These are phyloP conservation scores for Globodera rostochiensis DNA, from an alignment of 1,140 invertebrate species.

Conservation along the genomic window DNA sequence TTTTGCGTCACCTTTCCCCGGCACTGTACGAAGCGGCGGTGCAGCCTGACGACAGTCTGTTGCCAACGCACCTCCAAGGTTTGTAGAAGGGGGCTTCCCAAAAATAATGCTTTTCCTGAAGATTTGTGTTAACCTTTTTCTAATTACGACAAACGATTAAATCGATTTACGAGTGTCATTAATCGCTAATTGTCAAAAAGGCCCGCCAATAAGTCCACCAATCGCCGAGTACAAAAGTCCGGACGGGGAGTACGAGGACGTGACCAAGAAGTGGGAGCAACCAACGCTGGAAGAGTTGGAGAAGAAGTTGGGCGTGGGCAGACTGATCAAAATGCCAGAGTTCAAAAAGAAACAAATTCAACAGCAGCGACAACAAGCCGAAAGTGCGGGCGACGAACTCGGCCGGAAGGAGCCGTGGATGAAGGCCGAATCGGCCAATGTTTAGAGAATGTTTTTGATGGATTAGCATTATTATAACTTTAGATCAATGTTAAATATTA, in stretches of 20 bases:
- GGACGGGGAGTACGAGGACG: constrained; percentile 64
- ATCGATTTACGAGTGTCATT: neutral
- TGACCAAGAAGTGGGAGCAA: constrained; percentile 22
- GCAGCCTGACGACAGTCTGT: constrained; percentile 54
- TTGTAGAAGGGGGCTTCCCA: neutral
- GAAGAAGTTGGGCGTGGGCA: constrained; percentile 23
- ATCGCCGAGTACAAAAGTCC: constrained; percentile 62
- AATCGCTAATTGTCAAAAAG: neutral
- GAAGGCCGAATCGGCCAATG: too few species aligned
- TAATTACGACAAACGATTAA: neutral
- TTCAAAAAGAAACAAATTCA: constrained; percentile 16
- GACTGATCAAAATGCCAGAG: constrained; percentile 19
- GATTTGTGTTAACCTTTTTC: too few species aligned
- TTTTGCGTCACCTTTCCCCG: constrained; percentile 62
- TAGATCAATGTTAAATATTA: too few species aligned
- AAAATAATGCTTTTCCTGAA: too few species aligned
- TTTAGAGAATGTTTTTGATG: too few species aligned
- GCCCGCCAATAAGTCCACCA: constrained; percentile 64
- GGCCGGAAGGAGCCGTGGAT: constrained; percentile 1
- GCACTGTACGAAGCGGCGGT: constrained; percentile 66
- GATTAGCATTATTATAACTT: too few species aligned
- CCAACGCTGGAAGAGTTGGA: constrained; percentile 3
- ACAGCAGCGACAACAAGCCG: neutral
- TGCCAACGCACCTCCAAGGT: constrained; percentile 59
- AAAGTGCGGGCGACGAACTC: neutral